Percentiles rank a stretch among this genome's conserved stretches.
These are phyloP conservation scores for Bungarus multicinctus DNA, from an alignment of 2,113 vertebrate genomes.

Conservation along the genomic window DNA sequence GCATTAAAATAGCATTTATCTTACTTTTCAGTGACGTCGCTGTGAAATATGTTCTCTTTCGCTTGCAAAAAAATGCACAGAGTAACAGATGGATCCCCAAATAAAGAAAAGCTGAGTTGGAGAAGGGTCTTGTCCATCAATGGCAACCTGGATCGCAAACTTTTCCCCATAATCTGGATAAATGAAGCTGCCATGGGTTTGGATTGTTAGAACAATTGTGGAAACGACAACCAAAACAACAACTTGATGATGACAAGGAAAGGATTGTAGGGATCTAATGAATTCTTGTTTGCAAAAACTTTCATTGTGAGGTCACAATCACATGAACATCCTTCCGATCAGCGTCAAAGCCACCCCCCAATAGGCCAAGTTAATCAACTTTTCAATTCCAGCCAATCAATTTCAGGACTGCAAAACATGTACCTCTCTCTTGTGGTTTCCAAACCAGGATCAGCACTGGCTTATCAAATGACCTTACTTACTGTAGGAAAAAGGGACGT, in stretches of 20 bases:
- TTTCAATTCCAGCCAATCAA: neutral
- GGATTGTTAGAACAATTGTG: conserved; percentile 47
- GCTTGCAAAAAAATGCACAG: conserved; percentile 66
- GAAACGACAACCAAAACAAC: neutral
- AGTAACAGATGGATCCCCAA: conserved; percentile 67
- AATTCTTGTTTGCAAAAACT: neutral
- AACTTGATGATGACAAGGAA: neutral
- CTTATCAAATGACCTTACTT: neutral
- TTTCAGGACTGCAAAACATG: neutral
- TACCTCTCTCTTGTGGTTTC: conserved; percentile 10
- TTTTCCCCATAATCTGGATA: conserved; percentile 63
- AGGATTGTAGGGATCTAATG: neutral
- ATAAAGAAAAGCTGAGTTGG: conserved; percentile 63
- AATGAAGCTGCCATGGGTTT: conserved; percentile 48
- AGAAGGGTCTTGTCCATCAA: conserved; percentile 70
- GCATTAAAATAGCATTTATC: conserved; percentile 71
- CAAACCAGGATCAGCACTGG: neutral
- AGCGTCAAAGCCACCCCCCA: no score
- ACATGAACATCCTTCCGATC: neutral
- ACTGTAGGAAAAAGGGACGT: no score
- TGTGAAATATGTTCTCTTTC: conserved; percentile 70
- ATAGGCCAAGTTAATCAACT: neutral
- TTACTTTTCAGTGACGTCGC: conserved; percentile 66
- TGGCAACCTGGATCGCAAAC: conserved; percentile 64
- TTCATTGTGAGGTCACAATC: neutral